Evolutionary conservation across 1,140 invertebrate species (phyloP).

Genomic region (Hyles vespertilio): DNA sequence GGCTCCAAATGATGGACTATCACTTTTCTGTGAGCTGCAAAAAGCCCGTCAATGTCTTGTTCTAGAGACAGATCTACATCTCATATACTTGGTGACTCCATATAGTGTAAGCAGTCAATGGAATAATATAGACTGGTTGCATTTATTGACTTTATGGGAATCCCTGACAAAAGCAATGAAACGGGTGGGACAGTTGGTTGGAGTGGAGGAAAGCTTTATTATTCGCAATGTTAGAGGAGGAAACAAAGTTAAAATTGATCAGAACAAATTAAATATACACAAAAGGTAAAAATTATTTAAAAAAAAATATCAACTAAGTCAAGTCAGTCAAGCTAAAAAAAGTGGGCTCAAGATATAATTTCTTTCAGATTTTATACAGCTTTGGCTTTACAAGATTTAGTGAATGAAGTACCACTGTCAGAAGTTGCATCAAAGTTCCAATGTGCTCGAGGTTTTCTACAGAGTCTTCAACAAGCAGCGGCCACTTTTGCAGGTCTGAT

Average conservation of each 20-base stretch:
- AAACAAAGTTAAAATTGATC: conserved; percentile 76
- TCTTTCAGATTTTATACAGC: conserved; percentile 90
- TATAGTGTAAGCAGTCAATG: conserved; percentile 88
- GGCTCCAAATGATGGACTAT: conserved; percentile 92
- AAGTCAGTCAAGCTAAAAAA: too few species aligned
- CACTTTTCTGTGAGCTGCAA: conserved; percentile 93
- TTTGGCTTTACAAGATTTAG: conserved; percentile 93
- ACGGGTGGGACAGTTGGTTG: conserved; percentile 93
- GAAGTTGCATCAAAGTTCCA: conserved; percentile 89
- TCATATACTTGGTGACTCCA: conserved; percentile 95
- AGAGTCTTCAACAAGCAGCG: conserved; percentile 95
- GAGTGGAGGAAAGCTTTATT: conserved; percentile 93
- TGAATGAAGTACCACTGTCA: conserved; percentile 91
- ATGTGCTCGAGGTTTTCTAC: conserved; percentile 91
- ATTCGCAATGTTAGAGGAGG: conserved; percentile 85
- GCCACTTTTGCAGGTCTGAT: conserved; percentile 93
- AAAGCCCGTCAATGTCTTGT: conserved; percentile 93
- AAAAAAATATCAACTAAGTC: too few species aligned
- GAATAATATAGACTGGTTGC: conserved; percentile 91
- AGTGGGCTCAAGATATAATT: neutral
- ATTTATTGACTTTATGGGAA: conserved; percentile 91
- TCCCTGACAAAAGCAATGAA: conserved; percentile 86
- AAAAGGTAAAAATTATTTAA: conserved; percentile 63
- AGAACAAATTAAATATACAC: conserved; percentile 71
- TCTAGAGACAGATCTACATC: conserved; percentile 95